Evolutionary conservation across 2,888 invertebrate genomes (phyloP).

Genomic region (Metallyticus violacea): DNA sequence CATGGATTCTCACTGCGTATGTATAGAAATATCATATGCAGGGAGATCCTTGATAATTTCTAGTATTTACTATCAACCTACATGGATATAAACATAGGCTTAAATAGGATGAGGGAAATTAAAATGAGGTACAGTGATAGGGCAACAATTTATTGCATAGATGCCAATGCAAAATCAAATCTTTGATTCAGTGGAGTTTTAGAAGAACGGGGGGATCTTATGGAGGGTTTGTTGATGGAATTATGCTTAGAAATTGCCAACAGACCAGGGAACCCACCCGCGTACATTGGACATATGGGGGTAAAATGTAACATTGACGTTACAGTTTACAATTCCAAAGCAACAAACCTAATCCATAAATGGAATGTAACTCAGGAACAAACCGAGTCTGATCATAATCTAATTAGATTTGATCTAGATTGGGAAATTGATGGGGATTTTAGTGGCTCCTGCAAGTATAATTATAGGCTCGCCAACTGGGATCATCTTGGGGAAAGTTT

Average conservation of each 20-base stretch:
- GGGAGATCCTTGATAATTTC: too few relatives aligned
- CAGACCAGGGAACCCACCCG: not conserved
- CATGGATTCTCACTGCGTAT: too few relatives aligned
- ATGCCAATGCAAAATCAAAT: not conserved
- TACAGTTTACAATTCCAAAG: not conserved
- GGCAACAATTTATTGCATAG: too few relatives aligned
- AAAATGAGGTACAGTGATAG: too few relatives aligned
- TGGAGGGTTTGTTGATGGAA: not conserved
- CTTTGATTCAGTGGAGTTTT: not conserved
- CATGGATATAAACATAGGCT: too few relatives aligned
- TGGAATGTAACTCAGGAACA: not conserved
- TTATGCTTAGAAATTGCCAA: not conserved
- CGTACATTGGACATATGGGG: not conserved
- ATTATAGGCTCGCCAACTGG: not conserved
- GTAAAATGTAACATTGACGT: constrained; percentile 1
- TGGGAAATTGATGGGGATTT: not conserved
- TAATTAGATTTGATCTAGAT: not conserved
- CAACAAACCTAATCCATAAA: not conserved
- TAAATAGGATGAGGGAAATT: too few relatives aligned
- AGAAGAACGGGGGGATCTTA: not conserved
- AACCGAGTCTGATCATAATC: not conserved
- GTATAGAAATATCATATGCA: too few relatives aligned
- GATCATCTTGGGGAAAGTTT: not conserved
- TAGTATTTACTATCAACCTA: too few relatives aligned
- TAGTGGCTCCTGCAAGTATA: not conserved